Evolutionary conservation across 2,113 vertebrate species (phyloP).

Genomic region (Sorex araneus): DNA sequence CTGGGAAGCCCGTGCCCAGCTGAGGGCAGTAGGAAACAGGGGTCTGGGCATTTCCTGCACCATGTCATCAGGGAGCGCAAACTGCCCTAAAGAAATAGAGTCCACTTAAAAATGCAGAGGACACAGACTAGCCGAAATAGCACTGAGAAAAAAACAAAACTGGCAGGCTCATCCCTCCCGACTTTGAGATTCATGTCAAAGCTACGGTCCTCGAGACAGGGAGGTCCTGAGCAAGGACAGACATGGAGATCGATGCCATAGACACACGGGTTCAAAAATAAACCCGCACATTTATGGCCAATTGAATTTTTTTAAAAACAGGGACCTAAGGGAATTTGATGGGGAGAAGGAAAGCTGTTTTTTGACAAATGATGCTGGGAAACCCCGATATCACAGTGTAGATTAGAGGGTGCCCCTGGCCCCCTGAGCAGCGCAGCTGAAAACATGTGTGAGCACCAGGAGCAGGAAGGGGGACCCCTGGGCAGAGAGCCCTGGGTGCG

Average conservation of each 20-base stretch:
- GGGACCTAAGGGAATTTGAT: conserved; percentile 1
- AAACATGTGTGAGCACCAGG: no score
- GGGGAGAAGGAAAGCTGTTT: background rate
- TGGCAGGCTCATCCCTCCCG: conserved; percentile 11
- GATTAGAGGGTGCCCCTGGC: no score
- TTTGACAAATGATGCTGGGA: background rate
- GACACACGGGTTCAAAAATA: conserved; percentile 47
- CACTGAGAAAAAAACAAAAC: conserved; percentile 37
- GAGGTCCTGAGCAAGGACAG: conserved; percentile 32
- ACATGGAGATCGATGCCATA: conserved; percentile 32
- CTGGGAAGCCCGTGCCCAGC: background rate
- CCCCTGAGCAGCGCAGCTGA: no score
- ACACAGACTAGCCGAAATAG: conserved; percentile 45
- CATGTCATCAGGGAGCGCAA: conserved; percentile 48
- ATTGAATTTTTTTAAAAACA: background rate
- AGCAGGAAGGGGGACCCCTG: no score
- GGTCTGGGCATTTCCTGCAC: background rate
- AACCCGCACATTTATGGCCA: conserved; percentile 36
- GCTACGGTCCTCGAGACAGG: conserved; percentile 39
- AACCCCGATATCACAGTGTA: background rate
- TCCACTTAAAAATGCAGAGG: conserved; percentile 17
- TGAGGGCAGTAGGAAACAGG: background rate
- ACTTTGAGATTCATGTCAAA: conserved; percentile 47
- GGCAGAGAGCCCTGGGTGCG: no score
- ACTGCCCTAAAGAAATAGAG: background rate